Base-by-base conservation (phyloP, 2,113 vertebrate genomes). In the Cettia cetti region DNA sequence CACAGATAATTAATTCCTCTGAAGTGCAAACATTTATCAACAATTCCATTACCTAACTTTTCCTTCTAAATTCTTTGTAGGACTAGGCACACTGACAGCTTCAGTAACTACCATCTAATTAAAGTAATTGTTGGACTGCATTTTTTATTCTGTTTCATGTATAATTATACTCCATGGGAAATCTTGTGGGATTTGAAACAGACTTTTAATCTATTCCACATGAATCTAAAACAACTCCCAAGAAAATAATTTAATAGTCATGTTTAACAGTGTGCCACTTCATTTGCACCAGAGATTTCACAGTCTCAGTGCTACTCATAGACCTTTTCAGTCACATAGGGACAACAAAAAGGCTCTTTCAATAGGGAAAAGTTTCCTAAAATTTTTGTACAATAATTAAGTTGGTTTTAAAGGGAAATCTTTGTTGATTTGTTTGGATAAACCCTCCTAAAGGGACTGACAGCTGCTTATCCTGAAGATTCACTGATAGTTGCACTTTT, bases 91-190 rank as follows among this genome's bases (percentile, higher is more conserved):
- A 47, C 44, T 94, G 96, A 86, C 94, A 95, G 90, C 82, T 96
- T 96, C 90, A 97, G 91, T 94, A 96, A 95, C 94, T 50, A 94
- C 93, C 82, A 91, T 95, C 96, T 98, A 97, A 97, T 97, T 98
- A 96, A 96, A 97, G 93, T 96, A 97, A 98, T 95, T 97, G 95
- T 97, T 97, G 97, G 97, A 97, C 96, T 96, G 91, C 95, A 97
- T 98, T 97, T 95, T 76, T 95, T 96, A 97, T 97, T 97, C 96
- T 74, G 84, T 82, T 97, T 96, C 95, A 96, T 97, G 96, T 97
- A 95, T 97, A 98, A 98, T 98, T 97, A 98, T 94, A 94, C 90
- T 91, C 94, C 84, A 84, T 86, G 65, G 86, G 88, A 97, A 97
- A 94, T 93, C 94, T 95, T 96, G 71, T 92, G 94, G 96, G 97